These are phyloP conservation scores for Chelonia mydas DNA, from an alignment of 2,797 vertebrate species.

Conservation along the genomic window DNA sequence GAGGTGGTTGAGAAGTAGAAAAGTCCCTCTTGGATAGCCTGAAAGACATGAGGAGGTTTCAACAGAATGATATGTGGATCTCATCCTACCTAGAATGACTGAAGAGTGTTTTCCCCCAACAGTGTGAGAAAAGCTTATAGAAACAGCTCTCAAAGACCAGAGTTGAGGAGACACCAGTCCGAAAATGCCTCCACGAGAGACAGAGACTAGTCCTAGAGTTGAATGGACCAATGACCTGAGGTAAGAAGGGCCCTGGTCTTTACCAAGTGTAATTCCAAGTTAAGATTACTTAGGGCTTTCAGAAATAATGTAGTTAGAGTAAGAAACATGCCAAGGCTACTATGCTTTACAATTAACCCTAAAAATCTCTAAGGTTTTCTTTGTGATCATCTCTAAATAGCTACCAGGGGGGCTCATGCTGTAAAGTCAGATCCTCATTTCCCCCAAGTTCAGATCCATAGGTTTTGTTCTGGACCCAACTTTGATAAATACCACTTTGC, in stretches of 20 bases:
- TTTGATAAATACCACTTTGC: not conserved
- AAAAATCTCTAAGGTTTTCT: slow-evolving; percentile 52
- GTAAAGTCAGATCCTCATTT: not conserved
- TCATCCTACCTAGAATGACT: no score
- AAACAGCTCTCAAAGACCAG: no score
- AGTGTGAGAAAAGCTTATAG: no score
- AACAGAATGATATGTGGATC: no score
- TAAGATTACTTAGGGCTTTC: rapidly evolving
- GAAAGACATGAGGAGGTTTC: not conserved
- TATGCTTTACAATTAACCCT: slow-evolving; percentile 40
- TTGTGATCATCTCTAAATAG: not conserved
- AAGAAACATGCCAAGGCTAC: slow-evolving; percentile 20
- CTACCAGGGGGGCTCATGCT: not conserved
- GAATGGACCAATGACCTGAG: rapidly evolving
- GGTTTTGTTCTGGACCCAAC: rapidly evolving
- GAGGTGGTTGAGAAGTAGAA: not conserved
- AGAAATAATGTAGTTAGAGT: rapidly evolving
- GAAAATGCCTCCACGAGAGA: not conserved
- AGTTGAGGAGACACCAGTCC: not conserved
- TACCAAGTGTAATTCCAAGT: not conserved
- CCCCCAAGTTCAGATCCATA: not conserved
- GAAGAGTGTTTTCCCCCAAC: no score
- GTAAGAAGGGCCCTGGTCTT: not conserved
- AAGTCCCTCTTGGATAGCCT: not conserved
- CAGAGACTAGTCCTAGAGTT: not conserved